These are phyloP conservation scores for Caenorhabditis imperialis DNA, from an alignment of 2,888 invertebrate genomes.

Conservation along the genomic window DNA sequence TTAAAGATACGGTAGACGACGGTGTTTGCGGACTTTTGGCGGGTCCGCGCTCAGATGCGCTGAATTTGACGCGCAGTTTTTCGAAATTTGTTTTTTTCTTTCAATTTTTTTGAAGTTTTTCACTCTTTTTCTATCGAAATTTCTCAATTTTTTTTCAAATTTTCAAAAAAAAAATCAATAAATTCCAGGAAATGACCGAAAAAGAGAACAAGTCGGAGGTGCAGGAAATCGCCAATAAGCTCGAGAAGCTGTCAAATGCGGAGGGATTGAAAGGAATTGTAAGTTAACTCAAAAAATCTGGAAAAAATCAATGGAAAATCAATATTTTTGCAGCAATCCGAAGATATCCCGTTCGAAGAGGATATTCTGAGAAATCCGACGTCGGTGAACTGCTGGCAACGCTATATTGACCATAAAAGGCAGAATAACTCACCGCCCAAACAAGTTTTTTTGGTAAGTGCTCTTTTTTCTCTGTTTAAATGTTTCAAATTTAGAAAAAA, in stretches of 20 bases:
- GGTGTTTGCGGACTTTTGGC: neutral
- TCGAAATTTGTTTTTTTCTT: slow-evolving; percentile 7
- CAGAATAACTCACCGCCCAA: slow-evolving; percentile 82
- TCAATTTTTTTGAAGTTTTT: neutral
- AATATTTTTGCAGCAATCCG: slow-evolving; percentile 82
- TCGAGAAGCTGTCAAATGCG: slow-evolving; percentile 25
- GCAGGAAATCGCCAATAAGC: slow-evolving; percentile 10
- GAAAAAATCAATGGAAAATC: neutral
- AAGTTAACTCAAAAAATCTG: slow-evolving; percentile 23
- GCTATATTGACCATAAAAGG: slow-evolving; percentile 96
- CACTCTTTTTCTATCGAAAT: neutral
- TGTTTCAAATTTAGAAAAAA: slow-evolving; percentile 83
- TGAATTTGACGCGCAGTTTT: slow-evolving; percentile 15
- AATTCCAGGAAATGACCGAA: slow-evolving; percentile 38
- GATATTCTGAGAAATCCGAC: slow-evolving; percentile 97
- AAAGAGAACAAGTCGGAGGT: slow-evolving; percentile 29
- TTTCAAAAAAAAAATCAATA: no score
- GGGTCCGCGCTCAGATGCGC: slow-evolving; percentile 21
- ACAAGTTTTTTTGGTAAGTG: slow-evolving; percentile 78
- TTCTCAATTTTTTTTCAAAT: neutral
- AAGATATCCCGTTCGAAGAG: slow-evolving; percentile 97
- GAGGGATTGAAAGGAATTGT: slow-evolving; percentile 48
- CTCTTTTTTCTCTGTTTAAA: no score
- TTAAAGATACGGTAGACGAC: slow-evolving; percentile 17
- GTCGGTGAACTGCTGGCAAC: slow-evolving; percentile 97